Evolutionary conservation across 2,797 vertebrate genomes (phyloP).

Genomic region (Dermochelys coriacea): DNA sequence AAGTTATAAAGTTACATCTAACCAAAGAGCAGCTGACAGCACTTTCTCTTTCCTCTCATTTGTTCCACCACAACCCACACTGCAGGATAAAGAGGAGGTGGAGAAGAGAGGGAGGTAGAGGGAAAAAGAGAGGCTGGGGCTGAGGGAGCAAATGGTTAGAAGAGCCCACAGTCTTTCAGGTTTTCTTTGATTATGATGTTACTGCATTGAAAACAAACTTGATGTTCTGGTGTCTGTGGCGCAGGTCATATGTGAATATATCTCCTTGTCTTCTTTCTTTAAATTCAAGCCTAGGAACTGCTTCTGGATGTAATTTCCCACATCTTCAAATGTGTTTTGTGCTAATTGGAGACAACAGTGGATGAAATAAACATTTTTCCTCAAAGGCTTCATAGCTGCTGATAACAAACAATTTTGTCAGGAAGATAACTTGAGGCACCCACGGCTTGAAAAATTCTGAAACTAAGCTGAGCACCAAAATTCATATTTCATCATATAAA

Average conservation of each 20-base stretch:
- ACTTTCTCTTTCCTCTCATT: not conserved
- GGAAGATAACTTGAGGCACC: not conserved
- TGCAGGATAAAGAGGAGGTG: not conserved
- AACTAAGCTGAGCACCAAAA: not conserved
- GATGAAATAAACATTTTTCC: not conserved
- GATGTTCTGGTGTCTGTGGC: constrained; percentile 84
- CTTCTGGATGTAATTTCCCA: constrained; percentile 83
- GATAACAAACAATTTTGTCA: not conserved
- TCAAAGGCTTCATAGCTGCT: not conserved
- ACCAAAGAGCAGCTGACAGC: accelerated
- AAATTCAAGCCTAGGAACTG: constrained; percentile 83
- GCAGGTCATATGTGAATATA: constrained; percentile 83
- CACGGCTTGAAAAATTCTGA: not conserved
- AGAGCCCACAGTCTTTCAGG: constrained; percentile 84
- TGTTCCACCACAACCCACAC: not conserved
- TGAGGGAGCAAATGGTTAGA: constrained; percentile 50
- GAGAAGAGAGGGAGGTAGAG: not conserved
- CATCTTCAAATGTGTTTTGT: constrained; percentile 83
- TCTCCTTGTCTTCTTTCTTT: constrained; percentile 82
- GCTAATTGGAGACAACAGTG: constrained; percentile 63
- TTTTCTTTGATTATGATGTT: constrained; percentile 86
- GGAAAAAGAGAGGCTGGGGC: not conserved
- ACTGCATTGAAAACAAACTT: constrained; percentile 85
- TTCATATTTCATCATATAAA: not conserved
- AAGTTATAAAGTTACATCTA: not conserved